These are phyloP conservation scores for Heliconius ethilla DNA, from an alignment of 2,888 invertebrate species.

Conservation along the genomic window DNA sequence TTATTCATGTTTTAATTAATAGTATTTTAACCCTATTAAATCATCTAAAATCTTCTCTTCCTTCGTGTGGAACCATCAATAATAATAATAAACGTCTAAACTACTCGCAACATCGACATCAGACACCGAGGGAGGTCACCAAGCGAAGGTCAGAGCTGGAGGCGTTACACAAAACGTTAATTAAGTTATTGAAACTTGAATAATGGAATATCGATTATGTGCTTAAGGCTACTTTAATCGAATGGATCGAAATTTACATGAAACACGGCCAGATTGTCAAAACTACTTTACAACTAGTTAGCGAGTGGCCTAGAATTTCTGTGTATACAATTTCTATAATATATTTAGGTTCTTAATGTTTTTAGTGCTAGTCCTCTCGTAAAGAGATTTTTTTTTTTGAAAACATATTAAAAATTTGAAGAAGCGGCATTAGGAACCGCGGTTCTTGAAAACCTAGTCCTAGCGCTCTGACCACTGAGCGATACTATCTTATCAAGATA, in stretches of 20 bases:
- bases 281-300: constrained; percentile 13
- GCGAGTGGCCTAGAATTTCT: neutral
- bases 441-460: too few relatives aligned
- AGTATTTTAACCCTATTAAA: too few relatives aligned
- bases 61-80: neutral
- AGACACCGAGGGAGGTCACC: neutral
- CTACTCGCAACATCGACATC: neutral
- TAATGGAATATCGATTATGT: constrained; percentile 23
- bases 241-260: constrained; percentile 14
- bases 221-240: constrained; percentile 14
- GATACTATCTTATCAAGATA: too few relatives aligned
- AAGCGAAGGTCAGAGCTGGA: constrained; percentile 16
- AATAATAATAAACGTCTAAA: neutral
- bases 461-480: too few relatives aligned
- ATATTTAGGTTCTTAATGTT: neutral
- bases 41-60: neutral
- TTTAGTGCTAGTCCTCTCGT: too few relatives aligned
- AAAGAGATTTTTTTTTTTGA: too few relatives aligned
- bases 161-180: constrained; percentile 24
- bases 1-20: too few relatives aligned
- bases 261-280: constrained; percentile 8
- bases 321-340: neutral
- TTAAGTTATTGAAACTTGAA: constrained; percentile 18
- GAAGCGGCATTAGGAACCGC: too few relatives aligned
- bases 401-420: too few relatives aligned